Percentiles rank a stretch among this genome's conserved stretches.
Evolutionary conservation across 2,888 invertebrate genomes (phyloP).

Genomic region (Diarsia dahlii): DNA sequence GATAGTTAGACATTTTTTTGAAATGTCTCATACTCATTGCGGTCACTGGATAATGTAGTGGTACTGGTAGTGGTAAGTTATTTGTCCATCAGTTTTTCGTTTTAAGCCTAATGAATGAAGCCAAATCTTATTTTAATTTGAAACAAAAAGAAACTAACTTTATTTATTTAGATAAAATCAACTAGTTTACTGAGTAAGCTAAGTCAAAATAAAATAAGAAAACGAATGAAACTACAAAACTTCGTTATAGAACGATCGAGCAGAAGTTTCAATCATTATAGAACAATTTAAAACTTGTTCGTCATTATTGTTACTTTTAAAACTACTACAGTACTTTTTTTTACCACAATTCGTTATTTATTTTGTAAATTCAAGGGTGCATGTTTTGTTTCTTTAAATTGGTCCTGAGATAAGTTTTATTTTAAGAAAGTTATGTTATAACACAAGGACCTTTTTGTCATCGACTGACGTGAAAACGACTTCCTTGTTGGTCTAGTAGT

Average conservation of each 20-base stretch:
- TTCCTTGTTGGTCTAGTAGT: no score
- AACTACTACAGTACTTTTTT: conserved; percentile 6
- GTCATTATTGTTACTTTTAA: conserved; percentile 19
- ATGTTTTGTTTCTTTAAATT: background rate
- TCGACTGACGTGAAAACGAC: background rate
- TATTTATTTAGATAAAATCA: conserved; percentile 26
- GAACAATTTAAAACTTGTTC: conserved; percentile 36
- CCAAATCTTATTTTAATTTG: conserved; percentile 5
- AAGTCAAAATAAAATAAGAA: conserved; percentile 31
- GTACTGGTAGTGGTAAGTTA: background rate
- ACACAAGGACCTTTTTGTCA: background rate
- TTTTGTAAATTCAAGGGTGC: background rate
- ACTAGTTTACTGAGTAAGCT: conserved; percentile 4
- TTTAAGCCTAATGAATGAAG: background rate
- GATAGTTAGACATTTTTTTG: background rate
- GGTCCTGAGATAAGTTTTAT: background rate
- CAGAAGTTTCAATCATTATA: conserved; percentile 41
- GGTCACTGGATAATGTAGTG: background rate
- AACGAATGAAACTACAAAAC: conserved; percentile 42
- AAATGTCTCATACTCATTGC: background rate
- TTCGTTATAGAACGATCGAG: conserved; percentile 31
- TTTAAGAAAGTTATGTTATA: background rate
- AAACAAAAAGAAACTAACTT: conserved; percentile 26
- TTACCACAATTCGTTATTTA: background rate
- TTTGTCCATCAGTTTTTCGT: background rate